phyloP scores from a whole-genome alignment of 2,888 invertebrate species.

The Escarpia spicata region DNA sequence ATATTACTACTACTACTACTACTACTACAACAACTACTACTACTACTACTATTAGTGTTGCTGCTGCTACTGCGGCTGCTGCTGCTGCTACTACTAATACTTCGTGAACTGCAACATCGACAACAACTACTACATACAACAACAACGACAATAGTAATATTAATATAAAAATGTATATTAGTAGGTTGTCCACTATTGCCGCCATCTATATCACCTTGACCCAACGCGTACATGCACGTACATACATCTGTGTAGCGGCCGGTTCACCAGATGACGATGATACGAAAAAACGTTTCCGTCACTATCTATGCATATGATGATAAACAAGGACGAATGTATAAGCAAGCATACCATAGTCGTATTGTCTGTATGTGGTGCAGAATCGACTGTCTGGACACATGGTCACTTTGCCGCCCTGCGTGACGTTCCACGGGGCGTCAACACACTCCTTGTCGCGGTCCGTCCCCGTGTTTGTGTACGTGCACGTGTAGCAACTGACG shows the following conservation, averaged over 20 bases:
- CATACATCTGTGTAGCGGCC: no score
- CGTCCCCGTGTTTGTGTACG: not conserved
- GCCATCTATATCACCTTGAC: no score
- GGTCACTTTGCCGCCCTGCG: not conserved
- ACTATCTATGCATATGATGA: not conserved
- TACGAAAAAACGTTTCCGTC: not conserved
- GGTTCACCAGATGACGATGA: no score
- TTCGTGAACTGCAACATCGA: not conserved
- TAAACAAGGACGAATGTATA: not conserved
- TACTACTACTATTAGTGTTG: not conserved
- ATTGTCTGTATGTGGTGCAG: not conserved
- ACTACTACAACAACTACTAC: not conserved
- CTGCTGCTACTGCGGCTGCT: not conserved
- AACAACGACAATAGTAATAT: not conserved
- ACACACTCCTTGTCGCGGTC: not conserved
- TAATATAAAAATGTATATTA: no score
- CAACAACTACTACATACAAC: not conserved
- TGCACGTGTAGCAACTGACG: not conserved
- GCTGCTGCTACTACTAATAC: not conserved
- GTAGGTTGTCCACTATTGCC: no score
- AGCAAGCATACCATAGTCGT: not conserved
- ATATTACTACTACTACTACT: not conserved
- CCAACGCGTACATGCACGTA: no score
- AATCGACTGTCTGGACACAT: not conserved
- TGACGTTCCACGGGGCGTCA: not conserved